Evolutionary conservation across 2,888 invertebrate species (phyloP).

Genomic region (Elmis aenea): DNA sequence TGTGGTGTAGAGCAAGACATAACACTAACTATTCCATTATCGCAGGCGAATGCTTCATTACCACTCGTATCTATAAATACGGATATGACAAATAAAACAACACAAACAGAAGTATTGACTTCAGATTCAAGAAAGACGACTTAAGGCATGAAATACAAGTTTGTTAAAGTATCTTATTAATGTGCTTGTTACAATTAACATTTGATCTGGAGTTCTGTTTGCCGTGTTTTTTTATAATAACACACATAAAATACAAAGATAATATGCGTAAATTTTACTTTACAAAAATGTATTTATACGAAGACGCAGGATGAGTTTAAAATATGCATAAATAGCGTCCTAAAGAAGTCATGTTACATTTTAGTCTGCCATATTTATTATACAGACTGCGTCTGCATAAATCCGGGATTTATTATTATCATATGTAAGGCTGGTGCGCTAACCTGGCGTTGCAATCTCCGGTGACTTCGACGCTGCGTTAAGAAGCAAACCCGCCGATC

Average conservation of each 20-base stretch:
- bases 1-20: too few species aligned
- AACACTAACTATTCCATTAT: too few species aligned
- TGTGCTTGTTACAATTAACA: constrained; percentile 32
- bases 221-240: constrained; percentile 12
- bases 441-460: constrained; percentile 10
- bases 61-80: constrained; percentile 14
- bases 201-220: constrained; percentile 22
- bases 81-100: constrained; percentile 20
- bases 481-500: constrained; percentile 24
- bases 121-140: constrained; percentile 28
- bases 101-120: constrained; percentile 22
- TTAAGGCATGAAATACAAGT: constrained; percentile 30
- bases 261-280: constrained; percentile 22
- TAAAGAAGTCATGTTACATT: constrained; percentile 39
- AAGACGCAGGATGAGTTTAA: constrained; percentile 31
- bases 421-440: constrained; percentile 29
- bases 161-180: constrained; percentile 33
- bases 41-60: neutral
- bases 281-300: constrained; percentile 25
- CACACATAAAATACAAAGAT: constrained; percentile 18
- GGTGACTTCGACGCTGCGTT: constrained; percentile 20
- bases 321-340: constrained; percentile 30
- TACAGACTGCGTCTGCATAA: constrained; percentile 34
- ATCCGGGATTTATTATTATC: constrained; percentile 37
- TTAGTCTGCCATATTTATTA: constrained; percentile 37